Evolutionary conservation across 2,888 invertebrate genomes (phyloP).

Genomic region (Bombylius major): DNA sequence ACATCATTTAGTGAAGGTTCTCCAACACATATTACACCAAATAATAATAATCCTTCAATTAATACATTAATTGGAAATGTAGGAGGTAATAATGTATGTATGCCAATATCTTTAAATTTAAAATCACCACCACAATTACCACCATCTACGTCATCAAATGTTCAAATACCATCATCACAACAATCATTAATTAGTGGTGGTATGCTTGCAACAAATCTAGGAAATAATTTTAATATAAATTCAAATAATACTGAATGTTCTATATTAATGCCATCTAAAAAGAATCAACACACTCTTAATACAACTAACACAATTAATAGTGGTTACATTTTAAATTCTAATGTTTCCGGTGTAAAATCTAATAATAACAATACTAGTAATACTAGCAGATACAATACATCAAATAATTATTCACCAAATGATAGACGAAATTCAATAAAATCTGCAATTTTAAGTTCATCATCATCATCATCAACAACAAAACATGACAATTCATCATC

Average conservation of each 20-base stretch:
- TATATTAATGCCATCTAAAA: neutral
- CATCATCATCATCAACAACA: neutral
- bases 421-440: conserved; percentile 10
- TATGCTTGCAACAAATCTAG: neutral
- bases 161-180: neutral
- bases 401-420: neutral
- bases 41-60: neutral
- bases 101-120: neutral
- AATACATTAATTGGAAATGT: neutral
- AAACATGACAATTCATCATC: neutral
- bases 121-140: neutral
- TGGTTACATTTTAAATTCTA: neutral
- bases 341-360: neutral
- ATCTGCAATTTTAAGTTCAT: neutral
- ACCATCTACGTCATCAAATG: neutral
- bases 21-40: neutral
- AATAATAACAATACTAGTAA: neutral
- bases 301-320: conserved; percentile 8
- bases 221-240: neutral
- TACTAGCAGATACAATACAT: neutral
- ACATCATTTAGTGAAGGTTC: neutral
- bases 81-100: neutral
- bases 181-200: neutral
- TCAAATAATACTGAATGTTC: neutral
- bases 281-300: conserved; percentile 12